These are phyloP conservation scores for Nansenia antarctica DNA, from an alignment of 2,113 vertebrate genomes.

Conservation along the genomic window DNA sequence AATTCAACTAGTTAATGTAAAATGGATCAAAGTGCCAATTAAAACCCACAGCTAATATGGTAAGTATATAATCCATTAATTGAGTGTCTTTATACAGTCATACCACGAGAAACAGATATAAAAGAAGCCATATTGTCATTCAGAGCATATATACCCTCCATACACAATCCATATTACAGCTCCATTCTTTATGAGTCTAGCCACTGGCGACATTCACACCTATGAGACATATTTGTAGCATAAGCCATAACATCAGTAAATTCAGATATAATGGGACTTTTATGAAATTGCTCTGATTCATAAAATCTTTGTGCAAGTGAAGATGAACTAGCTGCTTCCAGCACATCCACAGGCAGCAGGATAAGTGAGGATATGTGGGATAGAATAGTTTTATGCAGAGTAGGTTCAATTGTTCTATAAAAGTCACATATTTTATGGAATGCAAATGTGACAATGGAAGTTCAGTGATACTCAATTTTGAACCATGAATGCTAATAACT, in stretches of 20 bases:
- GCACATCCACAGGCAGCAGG: conserved; percentile 28
- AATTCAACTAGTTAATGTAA: conserved; percentile 36
- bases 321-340: conserved; percentile 44
- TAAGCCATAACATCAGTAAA: conserved; percentile 60
- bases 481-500: not conserved
- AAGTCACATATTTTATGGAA: not conserved
- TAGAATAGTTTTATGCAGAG: not conserved
- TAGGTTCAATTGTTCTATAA: not conserved
- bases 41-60: conserved; percentile 40
- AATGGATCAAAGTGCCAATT: conserved; percentile 45
- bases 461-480: not conserved
- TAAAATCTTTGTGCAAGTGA: conserved; percentile 48
- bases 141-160: conserved; percentile 28
- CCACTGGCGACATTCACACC: conserved; percentile 59
- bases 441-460: not conserved
- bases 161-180: conserved; percentile 45
- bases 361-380: not conserved
- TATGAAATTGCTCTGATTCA: conserved; percentile 63
- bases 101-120: conserved; percentile 33
- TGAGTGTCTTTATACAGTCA: conserved; percentile 47
- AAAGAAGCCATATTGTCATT: conserved; percentile 50
- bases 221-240: conserved; percentile 61
- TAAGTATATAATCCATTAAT: conserved; percentile 44
- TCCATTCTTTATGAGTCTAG: conserved; percentile 57
- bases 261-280: conserved; percentile 63